Evolutionary conservation across 1,140 invertebrate genomes (phyloP).

Genomic region (Mya arenaria): DNA sequence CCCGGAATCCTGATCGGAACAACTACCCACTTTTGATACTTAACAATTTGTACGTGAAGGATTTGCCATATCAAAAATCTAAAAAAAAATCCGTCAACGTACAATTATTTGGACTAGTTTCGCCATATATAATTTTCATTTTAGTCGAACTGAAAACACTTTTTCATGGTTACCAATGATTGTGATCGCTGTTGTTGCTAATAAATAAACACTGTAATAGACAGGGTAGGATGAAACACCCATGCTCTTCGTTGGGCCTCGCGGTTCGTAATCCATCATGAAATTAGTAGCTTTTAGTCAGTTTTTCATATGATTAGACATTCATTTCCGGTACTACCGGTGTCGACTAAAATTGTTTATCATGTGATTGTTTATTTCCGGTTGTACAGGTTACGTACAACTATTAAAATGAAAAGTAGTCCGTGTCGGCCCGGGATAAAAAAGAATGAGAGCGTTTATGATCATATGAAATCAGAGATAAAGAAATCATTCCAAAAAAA

Average conservation of each 20-base stretch:
- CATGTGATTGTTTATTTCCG: constrained; percentile 44
- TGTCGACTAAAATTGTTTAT: constrained; percentile 16
- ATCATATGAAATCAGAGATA: no score
- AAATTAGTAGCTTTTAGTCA: not conserved
- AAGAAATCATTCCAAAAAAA: no score
- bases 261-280: constrained; percentile 49
- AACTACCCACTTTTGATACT: not conserved
- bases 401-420: no score
- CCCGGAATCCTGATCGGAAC: not conserved
- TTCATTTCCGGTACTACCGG: constrained; percentile 37
- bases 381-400: not conserved
- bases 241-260: constrained; percentile 31
- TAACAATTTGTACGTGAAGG: not conserved
- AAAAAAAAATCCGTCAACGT: not conserved
- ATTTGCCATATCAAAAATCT: not conserved
- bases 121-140: not conserved
- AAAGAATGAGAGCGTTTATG: no score
- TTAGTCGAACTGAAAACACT: not conserved
- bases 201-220: constrained; percentile 42
- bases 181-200: constrained; percentile 51
- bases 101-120: not conserved
- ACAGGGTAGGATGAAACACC: constrained; percentile 64
- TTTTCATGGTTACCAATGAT: constrained; percentile 59
- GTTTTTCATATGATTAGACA: constrained; percentile 30
- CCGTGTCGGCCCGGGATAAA: no score